Base-by-base conservation (phyloP, 2,888 invertebrate genomes). In the Leistus spinibarbis region DNA sequence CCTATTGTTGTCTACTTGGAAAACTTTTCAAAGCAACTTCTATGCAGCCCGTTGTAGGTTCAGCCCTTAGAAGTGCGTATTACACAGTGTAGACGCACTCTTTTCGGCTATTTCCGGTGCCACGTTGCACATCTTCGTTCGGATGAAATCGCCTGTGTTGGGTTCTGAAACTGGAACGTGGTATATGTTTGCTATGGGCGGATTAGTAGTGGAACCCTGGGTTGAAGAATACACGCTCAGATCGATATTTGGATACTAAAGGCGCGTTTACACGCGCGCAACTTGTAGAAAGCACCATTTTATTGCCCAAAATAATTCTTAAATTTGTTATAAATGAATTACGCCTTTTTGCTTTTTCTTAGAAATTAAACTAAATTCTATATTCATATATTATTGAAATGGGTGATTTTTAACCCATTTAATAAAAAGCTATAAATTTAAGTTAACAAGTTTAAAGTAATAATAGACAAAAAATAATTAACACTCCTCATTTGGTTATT, bases 211-310 rank as follows among this genome's bases (percentile, higher is more conserved):
- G 17, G 54, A 16, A 60, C 60, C 60, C 60, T 60, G 54, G 62
- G 13, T 16, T 71, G 65, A 65, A 73, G 72, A 57, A 73, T 73
- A 57, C 65, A 68, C 73, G 67, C 68, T 60, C 60, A 20, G 67
- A 74, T 74, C 73, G 73, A 74, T 74, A 74, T 67, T 67, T 74
- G 23, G 68, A 64, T 56, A 54, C 40, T 27, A 62, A 73, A 73
- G 68, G 40, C 27, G 62, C 24, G 67, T 67, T 67, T 54, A 74
- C 73, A 74, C 73, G 16, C 27, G 66, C 66, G 66, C 65, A 73
- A 73, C 66, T 56, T 56, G 20, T 13, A 13, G 13, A 40, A 40
- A 40, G 7, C 13, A 13, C 40, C n/a, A n/a, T n/a, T n/a, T n/a
- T n/a, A n/a, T n/a, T n/a, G n/a, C n/a, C n/a, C n/a, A n/a, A n/a